phyloP scores from a whole-genome alignment of 2,113 vertebrate genomes.

The Galbula dea region DNA sequence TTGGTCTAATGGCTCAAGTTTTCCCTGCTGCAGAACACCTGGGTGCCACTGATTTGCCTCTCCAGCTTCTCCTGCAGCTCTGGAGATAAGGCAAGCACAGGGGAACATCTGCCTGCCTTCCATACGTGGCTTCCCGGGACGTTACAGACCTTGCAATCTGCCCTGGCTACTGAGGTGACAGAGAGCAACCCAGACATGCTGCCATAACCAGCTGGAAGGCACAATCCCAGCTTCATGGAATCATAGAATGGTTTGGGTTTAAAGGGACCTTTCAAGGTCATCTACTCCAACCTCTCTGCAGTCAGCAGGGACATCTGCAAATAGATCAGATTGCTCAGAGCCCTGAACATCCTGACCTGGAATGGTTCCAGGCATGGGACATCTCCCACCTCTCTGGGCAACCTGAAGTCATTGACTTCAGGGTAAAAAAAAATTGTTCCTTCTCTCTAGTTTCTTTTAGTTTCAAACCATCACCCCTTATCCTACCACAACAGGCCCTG shows the following conservation, averaged over 20 bases:
- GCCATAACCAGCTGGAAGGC: background rate
- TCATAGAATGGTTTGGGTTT: background rate
- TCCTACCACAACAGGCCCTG: background rate
- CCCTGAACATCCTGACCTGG: background rate
- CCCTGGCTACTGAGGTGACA: background rate
- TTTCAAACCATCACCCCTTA: background rate
- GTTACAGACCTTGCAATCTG: background rate
- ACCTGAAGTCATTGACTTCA: no score
- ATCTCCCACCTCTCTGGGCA: background rate
- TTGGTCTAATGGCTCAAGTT: background rate
- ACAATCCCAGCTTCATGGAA: background rate
- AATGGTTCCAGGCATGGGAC: background rate
- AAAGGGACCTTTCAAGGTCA: background rate
- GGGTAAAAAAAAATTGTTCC: background rate
- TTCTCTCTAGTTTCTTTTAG: background rate
- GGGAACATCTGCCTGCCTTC: background rate
- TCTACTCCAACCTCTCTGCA: background rate
- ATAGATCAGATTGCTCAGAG: background rate
- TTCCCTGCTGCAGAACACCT: background rate
- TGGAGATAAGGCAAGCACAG: background rate
- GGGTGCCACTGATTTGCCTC: background rate
- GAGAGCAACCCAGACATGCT: background rate
- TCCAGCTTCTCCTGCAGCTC: background rate
- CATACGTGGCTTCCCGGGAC: accelerated
- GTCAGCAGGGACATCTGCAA: background rate